These are phyloP conservation scores for Mareca strepera DNA, from an alignment of 2,797 vertebrate species.

Conservation along the genomic window DNA sequence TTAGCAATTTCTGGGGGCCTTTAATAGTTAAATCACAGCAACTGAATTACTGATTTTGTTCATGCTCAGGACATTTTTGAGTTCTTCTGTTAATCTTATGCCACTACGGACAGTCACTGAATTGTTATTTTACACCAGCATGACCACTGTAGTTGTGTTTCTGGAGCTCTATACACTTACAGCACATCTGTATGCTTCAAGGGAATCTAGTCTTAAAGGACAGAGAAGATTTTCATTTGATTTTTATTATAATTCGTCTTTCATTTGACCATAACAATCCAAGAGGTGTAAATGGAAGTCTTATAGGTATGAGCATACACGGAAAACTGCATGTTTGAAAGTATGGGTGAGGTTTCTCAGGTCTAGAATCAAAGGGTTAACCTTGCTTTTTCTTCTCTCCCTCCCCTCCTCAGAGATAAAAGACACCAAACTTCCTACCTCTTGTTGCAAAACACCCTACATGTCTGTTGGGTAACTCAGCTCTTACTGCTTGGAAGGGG, in stretches of 20 bases:
- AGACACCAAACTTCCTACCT: neutral
- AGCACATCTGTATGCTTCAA: neutral
- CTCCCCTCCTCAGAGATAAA: neutral
- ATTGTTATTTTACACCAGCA: neutral
- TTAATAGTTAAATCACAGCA: neutral
- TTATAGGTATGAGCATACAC: neutral
- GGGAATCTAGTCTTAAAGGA: neutral
- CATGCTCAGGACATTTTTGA: neutral
- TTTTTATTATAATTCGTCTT: neutral
- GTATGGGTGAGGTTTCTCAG: neutral
- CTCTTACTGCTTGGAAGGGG: neutral
- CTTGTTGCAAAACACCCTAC: neutral
- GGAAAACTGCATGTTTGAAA: neutral
- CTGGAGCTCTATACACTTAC: neutral
- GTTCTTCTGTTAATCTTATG: neutral
- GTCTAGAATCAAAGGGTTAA: neutral
- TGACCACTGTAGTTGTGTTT: neutral
- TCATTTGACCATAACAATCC: neutral
- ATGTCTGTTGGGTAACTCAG: neutral
- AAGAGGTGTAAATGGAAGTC: neutral
- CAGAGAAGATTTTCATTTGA: neutral
- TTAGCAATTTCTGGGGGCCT: neutral
- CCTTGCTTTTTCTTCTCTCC: neutral
- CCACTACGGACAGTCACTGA: accelerated
- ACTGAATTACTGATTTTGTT: neutral